These are phyloP conservation scores for Elmis aenea DNA, from an alignment of 2,888 invertebrate species.

Conservation along the genomic window DNA sequence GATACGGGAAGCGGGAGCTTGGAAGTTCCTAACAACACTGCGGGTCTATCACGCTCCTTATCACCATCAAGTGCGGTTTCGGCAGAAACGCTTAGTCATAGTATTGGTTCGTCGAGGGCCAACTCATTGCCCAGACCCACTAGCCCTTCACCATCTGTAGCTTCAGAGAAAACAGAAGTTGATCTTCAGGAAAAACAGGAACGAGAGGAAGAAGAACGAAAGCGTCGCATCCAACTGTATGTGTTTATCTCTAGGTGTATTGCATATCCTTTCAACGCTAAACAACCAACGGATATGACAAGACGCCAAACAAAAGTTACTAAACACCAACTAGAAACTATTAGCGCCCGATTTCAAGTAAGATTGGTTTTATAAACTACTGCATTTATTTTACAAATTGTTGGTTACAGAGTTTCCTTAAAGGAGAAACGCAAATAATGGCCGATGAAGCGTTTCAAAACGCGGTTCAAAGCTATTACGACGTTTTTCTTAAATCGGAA, in stretches of 20 bases:
- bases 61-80: conserved; percentile 59
- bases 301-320: conserved; percentile 92
- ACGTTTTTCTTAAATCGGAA: conserved; percentile 96
- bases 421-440: conserved; percentile 97
- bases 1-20: conserved; percentile 42
- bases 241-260: conserved; percentile 97
- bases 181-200: conserved; percentile 90
- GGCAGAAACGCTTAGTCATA: conserved; percentile 57
- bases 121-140: conserved; percentile 72
- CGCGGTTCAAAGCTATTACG: conserved; percentile 93
- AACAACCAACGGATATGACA: conserved; percentile 98
- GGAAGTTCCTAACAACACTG: conserved; percentile 46
- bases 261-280: conserved; percentile 98
- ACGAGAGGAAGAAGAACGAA: conserved; percentile 93
- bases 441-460: conserved; percentile 98
- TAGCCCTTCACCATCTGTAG: conserved; percentile 88
- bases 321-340: conserved; percentile 91
- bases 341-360: conserved; percentile 92
- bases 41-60: conserved; percentile 47
- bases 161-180: conserved; percentile 82
- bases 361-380: conserved; percentile 15
- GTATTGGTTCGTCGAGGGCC: conserved; percentile 56
- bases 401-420: conserved; percentile 88
- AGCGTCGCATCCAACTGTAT: conserved; percentile 90
- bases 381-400: no score